Conservation (phyloP, 2,888 invertebrate species). For the Monochamus alternatus region DNA sequence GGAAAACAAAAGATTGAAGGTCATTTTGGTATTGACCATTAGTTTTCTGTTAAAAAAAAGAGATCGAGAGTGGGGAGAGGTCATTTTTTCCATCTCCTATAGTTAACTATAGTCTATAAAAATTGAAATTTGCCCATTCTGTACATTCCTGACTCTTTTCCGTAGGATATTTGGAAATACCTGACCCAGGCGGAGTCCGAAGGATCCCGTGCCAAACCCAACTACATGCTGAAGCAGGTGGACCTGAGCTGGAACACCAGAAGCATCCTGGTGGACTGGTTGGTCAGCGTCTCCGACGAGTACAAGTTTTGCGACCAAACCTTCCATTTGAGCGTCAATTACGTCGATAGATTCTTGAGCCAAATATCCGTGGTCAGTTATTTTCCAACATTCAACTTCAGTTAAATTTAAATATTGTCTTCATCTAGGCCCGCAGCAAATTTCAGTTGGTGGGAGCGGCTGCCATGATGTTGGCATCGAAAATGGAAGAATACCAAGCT, state of each 20-base stretch:
- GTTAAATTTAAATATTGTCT: neutral
- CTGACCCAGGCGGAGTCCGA: slow-evolving; percentile 56
- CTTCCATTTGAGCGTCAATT: slow-evolving; percentile 65
- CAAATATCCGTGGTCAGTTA: slow-evolving; percentile 66
- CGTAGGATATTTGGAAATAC: slow-evolving; percentile 62
- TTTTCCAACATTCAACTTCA: neutral
- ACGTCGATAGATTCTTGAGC: slow-evolving; percentile 66
- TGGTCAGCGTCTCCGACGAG: slow-evolving; percentile 65
- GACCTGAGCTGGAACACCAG: slow-evolving; percentile 64
- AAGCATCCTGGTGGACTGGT: slow-evolving; percentile 66
- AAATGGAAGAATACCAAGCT: slow-evolving; percentile 68
- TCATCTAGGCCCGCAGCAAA: slow-evolving; percentile 61
- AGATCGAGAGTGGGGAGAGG: too few relatives aligned
- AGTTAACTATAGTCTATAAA: too few relatives aligned
- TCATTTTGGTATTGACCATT: too few relatives aligned
- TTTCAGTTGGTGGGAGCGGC: slow-evolving; percentile 68
- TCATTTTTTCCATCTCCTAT: too few relatives aligned
- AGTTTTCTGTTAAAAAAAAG: too few relatives aligned
- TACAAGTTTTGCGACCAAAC: slow-evolving; percentile 65
- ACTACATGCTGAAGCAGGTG: slow-evolving; percentile 66
- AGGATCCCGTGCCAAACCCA: slow-evolving; percentile 56
- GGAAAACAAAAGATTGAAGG: too few relatives aligned
- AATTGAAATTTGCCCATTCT: too few relatives aligned
- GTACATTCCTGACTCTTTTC: neutral
- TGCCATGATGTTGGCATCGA: slow-evolving; percentile 67